Conservation (phyloP, 1,140 invertebrate genomes). For the Bombus sibiricus region DNA sequence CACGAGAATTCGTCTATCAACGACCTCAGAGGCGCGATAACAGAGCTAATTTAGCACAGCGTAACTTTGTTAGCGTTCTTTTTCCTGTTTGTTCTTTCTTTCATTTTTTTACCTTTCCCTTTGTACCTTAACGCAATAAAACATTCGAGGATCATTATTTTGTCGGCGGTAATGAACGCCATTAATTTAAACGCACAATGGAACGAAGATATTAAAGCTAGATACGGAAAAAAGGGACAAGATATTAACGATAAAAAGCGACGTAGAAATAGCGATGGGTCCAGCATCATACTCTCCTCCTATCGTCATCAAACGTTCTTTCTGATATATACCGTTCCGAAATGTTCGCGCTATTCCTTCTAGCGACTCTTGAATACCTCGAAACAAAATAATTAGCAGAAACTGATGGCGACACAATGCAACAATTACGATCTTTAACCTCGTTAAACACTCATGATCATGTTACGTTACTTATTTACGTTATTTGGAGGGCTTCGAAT, state of each 20-base stretch:
- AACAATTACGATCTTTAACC: neutral
- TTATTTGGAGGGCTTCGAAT: neutral
- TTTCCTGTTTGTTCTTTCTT: neutral
- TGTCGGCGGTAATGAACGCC: neutral
- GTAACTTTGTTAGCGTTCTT: neutral
- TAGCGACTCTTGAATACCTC: neutral
- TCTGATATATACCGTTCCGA: neutral
- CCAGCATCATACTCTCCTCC: neutral
- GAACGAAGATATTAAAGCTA: slow-evolving; percentile 38
- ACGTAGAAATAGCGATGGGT: slow-evolving; percentile 3
- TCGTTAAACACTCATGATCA: neutral
- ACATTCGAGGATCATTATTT: slow-evolving; percentile 14
- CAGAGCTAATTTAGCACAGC: neutral
- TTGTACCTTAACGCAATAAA: slow-evolving; percentile 18
- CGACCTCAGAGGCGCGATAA: neutral
- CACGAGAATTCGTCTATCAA: neutral
- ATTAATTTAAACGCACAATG: slow-evolving; percentile 21
- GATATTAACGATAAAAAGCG: slow-evolving; percentile 32
- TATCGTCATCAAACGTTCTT: neutral
- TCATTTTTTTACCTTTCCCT: neutral
- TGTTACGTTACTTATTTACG: neutral
- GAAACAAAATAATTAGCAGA: neutral
- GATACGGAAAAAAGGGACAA: neutral
- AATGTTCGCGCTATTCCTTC: neutral
- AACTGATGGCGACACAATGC: neutral